Evolutionary conservation across 2,888 invertebrate genomes (phyloP), one percentile per base, ranked within the genome.

Genomic region (Drosophila tanythrix): DNA sequence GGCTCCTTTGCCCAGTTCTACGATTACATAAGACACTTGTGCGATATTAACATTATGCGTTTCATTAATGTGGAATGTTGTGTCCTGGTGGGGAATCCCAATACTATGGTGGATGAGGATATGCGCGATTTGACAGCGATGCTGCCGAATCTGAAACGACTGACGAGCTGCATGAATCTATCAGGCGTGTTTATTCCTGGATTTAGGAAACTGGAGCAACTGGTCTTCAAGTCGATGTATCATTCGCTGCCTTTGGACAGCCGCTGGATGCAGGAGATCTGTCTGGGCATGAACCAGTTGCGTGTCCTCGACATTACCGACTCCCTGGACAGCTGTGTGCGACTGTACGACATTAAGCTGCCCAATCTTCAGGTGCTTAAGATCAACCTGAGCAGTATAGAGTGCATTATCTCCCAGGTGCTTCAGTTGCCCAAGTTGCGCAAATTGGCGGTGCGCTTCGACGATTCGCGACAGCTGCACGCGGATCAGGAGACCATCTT

Each of bases 341-440:
- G 85, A 0, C 57, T 87, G 13, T 8, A 73, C 7, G 89, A 78
- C 56, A 90, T 87, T 18, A 70, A 89, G 38, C 48, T 87, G 62
- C 90, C 89, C 15, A 79, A 87, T 7, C 69, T 87, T 46, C 88
- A 87, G 58, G 89, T 90, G 13, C 80, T 87, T 35, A 90, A 87
- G 52, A 79, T 87, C 61, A 87, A 87, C 46, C 64, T 87, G 33
- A 90, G 78, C 64, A 87, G 58, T 5, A 72, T 89, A 11, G 87
- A 90, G 50, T 25, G 25, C 33, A 89, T 87, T 35, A 4, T 87
- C 0, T 53, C 80, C 1, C 57, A 84, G 35, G 84, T 87, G 11
- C 65, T 87, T 0, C 88, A 84, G 36, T 31, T 87, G 71, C 80
- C 87, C 27, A 87, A 74, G 43, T 64, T 87, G 3, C 72, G 78